Evolutionary conservation across 2,113 vertebrate species (phyloP).

Genomic region (Athene cunicularia): DNA sequence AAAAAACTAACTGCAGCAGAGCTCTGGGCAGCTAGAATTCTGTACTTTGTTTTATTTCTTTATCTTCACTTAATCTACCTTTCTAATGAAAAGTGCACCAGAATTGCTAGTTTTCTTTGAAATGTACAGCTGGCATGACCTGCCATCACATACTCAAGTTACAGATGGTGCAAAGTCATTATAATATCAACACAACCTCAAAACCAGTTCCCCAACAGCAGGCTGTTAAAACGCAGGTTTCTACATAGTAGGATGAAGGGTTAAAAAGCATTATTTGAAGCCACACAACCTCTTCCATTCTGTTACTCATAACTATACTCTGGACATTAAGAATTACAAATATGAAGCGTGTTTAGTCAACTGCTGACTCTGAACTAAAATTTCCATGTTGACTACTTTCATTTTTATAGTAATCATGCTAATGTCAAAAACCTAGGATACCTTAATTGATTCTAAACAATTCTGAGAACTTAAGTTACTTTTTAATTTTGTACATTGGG

Average conservation of each 20-base stretch:
- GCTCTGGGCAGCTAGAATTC: not conserved
- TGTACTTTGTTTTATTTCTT: not conserved
- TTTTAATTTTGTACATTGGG: not conserved
- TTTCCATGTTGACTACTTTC: not conserved
- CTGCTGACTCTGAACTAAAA: not conserved
- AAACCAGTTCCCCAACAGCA: not conserved
- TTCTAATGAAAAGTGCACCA: not conserved
- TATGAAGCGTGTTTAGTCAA: not conserved
- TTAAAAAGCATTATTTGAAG: not conserved
- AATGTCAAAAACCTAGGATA: not conserved
- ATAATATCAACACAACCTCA: not conserved
- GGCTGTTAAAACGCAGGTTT: not conserved
- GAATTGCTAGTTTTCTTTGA: not conserved
- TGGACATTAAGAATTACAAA: not conserved
- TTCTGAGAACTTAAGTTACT: not conserved
- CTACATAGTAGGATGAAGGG: not conserved
- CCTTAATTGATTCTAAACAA: not conserved
- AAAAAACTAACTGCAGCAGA: not conserved
- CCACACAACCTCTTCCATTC: not conserved
- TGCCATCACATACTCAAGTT: not conserved
- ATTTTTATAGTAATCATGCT: not conserved
- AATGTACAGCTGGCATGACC: not conserved
- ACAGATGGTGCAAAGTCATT: not conserved
- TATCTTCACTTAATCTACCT: not conserved
- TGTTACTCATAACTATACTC: not conserved